Conservation (phyloP, 2,113 vertebrate genomes). For the Emydocephalus ijimae region DNA sequence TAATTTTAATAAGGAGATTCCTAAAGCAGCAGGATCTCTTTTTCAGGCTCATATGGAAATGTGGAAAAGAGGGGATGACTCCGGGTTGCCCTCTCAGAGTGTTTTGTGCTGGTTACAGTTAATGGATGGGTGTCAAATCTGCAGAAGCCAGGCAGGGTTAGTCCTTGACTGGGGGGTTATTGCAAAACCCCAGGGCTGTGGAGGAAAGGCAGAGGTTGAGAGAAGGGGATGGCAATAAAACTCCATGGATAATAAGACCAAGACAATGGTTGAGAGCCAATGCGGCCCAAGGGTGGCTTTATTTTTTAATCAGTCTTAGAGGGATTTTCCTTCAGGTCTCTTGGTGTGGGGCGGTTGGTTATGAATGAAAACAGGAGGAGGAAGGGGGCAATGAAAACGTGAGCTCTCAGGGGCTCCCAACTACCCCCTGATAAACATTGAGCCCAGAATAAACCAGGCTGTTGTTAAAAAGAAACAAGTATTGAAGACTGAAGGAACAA, state of each 20-base stretch:
- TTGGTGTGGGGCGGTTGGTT: background rate
- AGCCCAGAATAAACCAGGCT: background rate
- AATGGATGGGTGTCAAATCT: background rate
- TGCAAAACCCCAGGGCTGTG: background rate
- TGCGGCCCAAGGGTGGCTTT: background rate
- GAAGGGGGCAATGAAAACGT: background rate
- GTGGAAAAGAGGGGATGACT: background rate
- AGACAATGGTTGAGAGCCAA: background rate
- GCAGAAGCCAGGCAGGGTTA: background rate
- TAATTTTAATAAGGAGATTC: background rate
- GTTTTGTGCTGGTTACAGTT: background rate
- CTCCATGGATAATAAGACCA: background rate
- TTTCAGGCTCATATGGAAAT: background rate
- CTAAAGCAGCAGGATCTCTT: background rate
- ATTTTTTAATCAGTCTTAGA: background rate
- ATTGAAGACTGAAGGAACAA: background rate
- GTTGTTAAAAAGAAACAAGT: background rate
- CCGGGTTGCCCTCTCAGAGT: background rate
- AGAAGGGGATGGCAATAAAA: background rate
- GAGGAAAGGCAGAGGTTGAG: background rate
- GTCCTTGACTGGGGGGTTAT: background rate
- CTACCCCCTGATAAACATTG: background rate
- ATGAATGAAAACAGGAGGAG: background rate
- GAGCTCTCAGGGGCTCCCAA: background rate
- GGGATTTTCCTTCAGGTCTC: background rate